These are phyloP conservation scores for Drosophila multiciliata DNA, from an alignment of 2,888 invertebrate genomes.

Conservation along the genomic window DNA sequence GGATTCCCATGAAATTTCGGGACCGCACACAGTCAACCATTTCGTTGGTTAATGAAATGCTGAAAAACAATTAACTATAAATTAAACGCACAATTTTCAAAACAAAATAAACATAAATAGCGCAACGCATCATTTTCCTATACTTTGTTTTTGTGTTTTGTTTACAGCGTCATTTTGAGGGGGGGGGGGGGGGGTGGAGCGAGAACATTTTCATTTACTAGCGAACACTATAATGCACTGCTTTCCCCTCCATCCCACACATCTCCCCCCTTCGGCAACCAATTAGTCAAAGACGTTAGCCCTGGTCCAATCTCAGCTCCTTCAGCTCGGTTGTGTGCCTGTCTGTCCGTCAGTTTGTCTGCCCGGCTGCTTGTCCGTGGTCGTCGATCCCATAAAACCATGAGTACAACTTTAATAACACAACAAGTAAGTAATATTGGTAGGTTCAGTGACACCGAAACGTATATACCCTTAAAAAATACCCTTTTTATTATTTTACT, in stretches of 20 bases:
- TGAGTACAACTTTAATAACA: constrained; percentile 70
- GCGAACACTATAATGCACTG: constrained; percentile 7
- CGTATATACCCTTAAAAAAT: constrained; percentile 4
- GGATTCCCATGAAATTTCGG: constrained; percentile 60
- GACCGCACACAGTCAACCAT: constrained; percentile 75
- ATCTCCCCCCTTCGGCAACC: constrained; percentile 26
- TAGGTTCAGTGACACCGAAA: neutral
- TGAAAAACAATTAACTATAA: constrained; percentile 79
- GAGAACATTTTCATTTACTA: constrained; percentile 66
- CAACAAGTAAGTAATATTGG: constrained; percentile 40
- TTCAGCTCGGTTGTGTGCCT: neutral
- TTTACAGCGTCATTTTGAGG: constrained; percentile 60
- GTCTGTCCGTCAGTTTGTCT: constrained; percentile 4
- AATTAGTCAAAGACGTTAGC: constrained; percentile 70
- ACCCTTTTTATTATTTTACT: neutral
- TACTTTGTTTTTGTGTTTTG: constrained; percentile 64
- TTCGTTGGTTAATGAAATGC: constrained; percentile 76
- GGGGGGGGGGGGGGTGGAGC: too few relatives aligned
- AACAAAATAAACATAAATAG: constrained; percentile 79
- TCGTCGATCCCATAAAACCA: constrained; percentile 65
- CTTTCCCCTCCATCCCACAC: neutral
- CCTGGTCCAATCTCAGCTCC: constrained; percentile 39
- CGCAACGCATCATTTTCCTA: constrained; percentile 60
- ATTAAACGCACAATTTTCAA: constrained; percentile 79
- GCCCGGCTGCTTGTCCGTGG: constrained; percentile 15